Evolutionary conservation across 2,888 invertebrate genomes (phyloP).

Genomic region (Aspidiotus rigidus): DNA sequence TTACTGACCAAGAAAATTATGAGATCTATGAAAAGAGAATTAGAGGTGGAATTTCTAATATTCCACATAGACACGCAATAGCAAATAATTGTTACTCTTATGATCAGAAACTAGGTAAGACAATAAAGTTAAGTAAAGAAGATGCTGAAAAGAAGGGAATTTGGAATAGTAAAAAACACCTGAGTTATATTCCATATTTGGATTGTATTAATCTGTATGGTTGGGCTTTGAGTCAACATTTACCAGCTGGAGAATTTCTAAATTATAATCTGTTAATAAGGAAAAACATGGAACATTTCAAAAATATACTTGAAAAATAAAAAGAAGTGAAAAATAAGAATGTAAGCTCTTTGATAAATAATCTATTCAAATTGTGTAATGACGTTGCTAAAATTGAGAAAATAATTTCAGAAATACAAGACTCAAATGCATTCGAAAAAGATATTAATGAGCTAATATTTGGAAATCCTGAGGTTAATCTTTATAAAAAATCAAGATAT

Average conservation of each 20-base stretch:
- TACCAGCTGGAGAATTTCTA: slow-evolving; percentile 5
- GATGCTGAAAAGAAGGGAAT: background rate
- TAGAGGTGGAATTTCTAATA: slow-evolving; percentile 14
- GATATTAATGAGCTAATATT: background rate
- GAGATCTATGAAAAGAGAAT: slow-evolving; percentile 2
- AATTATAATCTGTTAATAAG: background rate
- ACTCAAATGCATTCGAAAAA: background rate
- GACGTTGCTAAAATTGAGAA: too few species aligned
- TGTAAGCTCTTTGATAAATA: too few species aligned
- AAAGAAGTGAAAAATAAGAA: too few species aligned
- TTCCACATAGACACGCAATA: slow-evolving; percentile 8
- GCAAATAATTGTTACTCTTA: slow-evolving; percentile 9
- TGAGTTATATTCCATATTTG: slow-evolving; percentile 3
- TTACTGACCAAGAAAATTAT: slow-evolving; percentile 15
- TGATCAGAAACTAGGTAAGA: slow-evolving; percentile 11
- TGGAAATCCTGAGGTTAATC: background rate
- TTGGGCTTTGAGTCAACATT: background rate
- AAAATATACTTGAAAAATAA: too few species aligned
- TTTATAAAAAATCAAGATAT: slow-evolving; percentile 3
- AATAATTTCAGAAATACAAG: background rate
- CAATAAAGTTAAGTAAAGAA: slow-evolving; percentile 14
- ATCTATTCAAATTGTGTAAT: too few species aligned
- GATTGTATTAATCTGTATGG: slow-evolving; percentile 9
- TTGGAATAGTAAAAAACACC: slow-evolving; percentile 10
- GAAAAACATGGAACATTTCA: too few species aligned